Base-by-base conservation (phyloP, 2,113 vertebrate genomes). In the Gavia stellata region DNA sequence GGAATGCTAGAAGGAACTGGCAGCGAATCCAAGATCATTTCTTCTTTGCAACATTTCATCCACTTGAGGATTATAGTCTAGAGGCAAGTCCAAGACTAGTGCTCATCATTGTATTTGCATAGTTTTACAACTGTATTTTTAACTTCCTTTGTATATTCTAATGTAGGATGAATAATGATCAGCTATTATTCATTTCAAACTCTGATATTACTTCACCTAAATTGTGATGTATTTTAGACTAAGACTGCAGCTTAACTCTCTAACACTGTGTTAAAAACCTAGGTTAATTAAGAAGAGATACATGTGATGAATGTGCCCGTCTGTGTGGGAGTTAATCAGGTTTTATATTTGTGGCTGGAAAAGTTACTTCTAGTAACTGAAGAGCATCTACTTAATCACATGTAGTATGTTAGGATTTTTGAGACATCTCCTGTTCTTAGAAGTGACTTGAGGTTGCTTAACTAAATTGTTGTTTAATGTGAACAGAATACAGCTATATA, bases 1-100 rank as follows among this genome's bases (percentile, higher is more conserved):
- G 99, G 95, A 99, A 99, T 91, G 99, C 99, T 44, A 98, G 96
- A 96, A 99, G 98, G 96, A 99, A 99, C 92, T 99, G 99, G 99
- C 98, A 97, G 7, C 98, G 98, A 96, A 99, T 99, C 95, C 99
- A 99, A 88, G 99, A 99, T 38, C 99, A 99, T 82, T 99, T 99
- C 96, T 99, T 99, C 95, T 99, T 99, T 92, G 97, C 98, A 52
- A 75, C 96, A 4, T 99, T 99, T 92, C 98, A 99, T 94, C 99
- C 99, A 4, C 86, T 99, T 26, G 86, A 98, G 83, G 99, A 99
- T 97, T 99, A 99, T 50, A 99, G 98, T 93, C 92, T 99, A 79
- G 99, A 99, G 98, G 99, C 98, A 97, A 97, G 98, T 94, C 24
- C 1, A 9, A 71, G 33, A 31, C 20, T 31, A 6, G 26, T 67